These are phyloP conservation scores for Alca torda DNA, from an alignment of 2,797 vertebrate genomes.

Conservation along the genomic window DNA sequence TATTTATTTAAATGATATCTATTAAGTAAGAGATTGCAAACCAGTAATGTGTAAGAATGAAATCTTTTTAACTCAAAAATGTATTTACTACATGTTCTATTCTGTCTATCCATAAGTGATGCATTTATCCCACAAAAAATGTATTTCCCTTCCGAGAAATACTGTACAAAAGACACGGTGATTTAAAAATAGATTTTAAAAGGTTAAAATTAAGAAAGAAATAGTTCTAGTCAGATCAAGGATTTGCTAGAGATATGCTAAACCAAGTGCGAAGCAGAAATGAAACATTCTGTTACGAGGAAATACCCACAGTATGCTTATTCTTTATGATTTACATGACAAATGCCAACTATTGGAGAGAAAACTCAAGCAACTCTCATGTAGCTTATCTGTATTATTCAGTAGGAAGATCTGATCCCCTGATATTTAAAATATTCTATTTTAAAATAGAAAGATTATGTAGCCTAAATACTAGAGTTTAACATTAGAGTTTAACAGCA, in stretches of 20 bases:
- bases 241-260: background rate
- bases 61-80: constrained; percentile 30
- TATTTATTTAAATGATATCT: constrained; percentile 40
- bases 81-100: background rate
- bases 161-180: background rate
- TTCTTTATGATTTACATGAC: background rate
- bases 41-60: background rate
- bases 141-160: background rate
- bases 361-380: background rate
- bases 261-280: background rate
- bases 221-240: background rate
- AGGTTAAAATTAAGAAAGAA: background rate
- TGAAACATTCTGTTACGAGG: background rate
- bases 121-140: background rate
- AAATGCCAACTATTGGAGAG: background rate
- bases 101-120: background rate
- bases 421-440: background rate
- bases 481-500: background rate
- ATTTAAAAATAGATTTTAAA: background rate
- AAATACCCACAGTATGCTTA: background rate
- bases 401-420: background rate
- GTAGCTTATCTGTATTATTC: background rate
- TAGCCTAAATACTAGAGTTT: background rate
- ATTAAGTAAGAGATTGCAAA: background rate
- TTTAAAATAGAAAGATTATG: background rate